Percentiles rank a stretch among this genome's conserved stretches.
Conservation (phyloP, 1,140 invertebrate species). For the Sogatella furcifera region DNA sequence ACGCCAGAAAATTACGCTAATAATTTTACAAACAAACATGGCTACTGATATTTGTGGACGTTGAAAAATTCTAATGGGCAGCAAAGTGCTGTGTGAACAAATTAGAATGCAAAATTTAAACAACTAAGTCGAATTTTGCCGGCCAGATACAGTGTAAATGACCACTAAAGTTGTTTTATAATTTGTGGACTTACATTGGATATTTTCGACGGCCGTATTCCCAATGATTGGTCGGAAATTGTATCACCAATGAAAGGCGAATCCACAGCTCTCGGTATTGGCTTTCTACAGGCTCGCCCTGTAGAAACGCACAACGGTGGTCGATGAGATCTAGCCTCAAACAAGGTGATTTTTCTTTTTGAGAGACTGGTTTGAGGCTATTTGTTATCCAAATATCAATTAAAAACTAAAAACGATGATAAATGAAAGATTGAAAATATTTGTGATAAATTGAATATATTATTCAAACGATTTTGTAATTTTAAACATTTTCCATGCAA, state of each 20-base stretch:
- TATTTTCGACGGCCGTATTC: slow-evolving; percentile 52
- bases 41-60: slow-evolving; percentile 3
- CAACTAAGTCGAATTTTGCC: slow-evolving; percentile 15
- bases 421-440: too few relatives aligned
- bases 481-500: too few relatives aligned
- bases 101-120: too few relatives aligned
- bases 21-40: slow-evolving; percentile 5
- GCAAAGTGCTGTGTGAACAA: slow-evolving; percentile 16
- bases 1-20: too few relatives aligned
- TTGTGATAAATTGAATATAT: too few relatives aligned
- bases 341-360: not conserved
- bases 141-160: slow-evolving; percentile 23
- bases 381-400: too few relatives aligned
- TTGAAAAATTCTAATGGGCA: slow-evolving; percentile 1
- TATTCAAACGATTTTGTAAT: too few relatives aligned
- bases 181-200: slow-evolving; percentile 70
- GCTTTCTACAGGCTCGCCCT: slow-evolving; percentile 11
- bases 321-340: slow-evolving; percentile 13
- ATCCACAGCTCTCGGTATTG: slow-evolving; percentile 12
- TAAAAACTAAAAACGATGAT: too few relatives aligned
- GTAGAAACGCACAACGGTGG: slow-evolving; percentile 11
- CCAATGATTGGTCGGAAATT: slow-evolving; percentile 56
- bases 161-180: slow-evolving; percentile 39
- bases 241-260: slow-evolving; percentile 53
- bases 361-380: too few relatives aligned